Evolutionary conservation across 2,797 vertebrate genomes (phyloP).

Genomic region (Myotis daubentonii): DNA sequence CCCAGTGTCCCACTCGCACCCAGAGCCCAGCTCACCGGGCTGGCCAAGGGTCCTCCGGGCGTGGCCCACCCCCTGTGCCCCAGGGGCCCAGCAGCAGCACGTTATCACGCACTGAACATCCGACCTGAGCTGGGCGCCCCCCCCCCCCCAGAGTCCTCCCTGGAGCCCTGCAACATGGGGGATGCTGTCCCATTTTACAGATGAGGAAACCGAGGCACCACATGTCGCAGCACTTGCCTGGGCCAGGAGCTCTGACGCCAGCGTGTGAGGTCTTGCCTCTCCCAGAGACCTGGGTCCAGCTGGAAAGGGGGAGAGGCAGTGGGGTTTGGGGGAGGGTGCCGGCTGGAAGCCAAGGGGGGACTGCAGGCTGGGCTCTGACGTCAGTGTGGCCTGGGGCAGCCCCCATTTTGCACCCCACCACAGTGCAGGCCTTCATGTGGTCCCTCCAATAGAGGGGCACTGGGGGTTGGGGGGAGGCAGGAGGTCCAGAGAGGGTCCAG

Average conservation of each 20-base stretch:
- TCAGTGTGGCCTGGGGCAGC: neutral
- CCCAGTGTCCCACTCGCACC: neutral
- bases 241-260: fast-evolving
- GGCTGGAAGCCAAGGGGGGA: neutral
- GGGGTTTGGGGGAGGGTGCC: fast-evolving
- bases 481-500: too few relatives aligned
- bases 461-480: too few relatives aligned
- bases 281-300: fast-evolving
- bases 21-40: fast-evolving
- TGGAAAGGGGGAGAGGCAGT: neutral
- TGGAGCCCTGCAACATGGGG: fast-evolving
- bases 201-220: fast-evolving
- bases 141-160: fast-evolving
- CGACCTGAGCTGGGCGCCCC: fast-evolving
- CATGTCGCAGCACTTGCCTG: fast-evolving
- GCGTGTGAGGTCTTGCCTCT: fast-evolving
- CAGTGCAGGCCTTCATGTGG: fast-evolving
- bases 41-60: fast-evolving
- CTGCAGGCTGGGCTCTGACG: neutral
- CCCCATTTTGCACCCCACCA: neutral
- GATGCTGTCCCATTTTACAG: neutral
- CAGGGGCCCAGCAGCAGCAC: fast-evolving
- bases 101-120: fast-evolving
- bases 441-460: neutral
- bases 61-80: fast-evolving